Evolutionary conservation across 1,140 invertebrate species (phyloP).

Genomic region (Drosophila guanche): DNA sequence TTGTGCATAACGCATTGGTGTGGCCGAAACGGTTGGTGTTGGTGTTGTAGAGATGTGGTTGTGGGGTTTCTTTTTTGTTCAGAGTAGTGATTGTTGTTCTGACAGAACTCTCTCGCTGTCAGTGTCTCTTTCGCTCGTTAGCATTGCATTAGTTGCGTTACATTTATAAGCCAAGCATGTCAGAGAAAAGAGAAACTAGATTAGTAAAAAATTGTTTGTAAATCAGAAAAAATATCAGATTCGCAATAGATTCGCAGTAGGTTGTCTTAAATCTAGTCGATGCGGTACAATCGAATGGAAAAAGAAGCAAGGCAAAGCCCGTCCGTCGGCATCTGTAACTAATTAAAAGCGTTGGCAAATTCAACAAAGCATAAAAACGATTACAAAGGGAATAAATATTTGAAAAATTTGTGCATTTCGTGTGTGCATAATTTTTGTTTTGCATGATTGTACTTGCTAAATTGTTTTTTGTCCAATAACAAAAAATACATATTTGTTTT

Average conservation of each 20-base stretch:
- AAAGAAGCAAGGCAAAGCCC: not conserved
- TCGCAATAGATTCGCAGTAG: constrained; percentile 20
- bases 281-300: not conserved
- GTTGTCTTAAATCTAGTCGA: constrained; percentile 37
- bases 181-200: constrained; percentile 83
- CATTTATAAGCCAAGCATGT: constrained; percentile 80
- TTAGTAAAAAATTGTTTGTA: constrained; percentile 78
- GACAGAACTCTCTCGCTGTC: constrained; percentile 18
- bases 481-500: not conserved
- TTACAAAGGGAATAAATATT: constrained; percentile 50
- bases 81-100: constrained; percentile 11
- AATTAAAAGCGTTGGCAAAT: constrained; percentile 49
- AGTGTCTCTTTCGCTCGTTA: constrained; percentile 57
- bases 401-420: constrained; percentile 20
- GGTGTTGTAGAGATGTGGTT: constrained; percentile 14
- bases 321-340: constrained; percentile 11
- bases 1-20: constrained; percentile 56
- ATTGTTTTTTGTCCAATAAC: constrained; percentile 24
- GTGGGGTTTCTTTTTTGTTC: too few relatives aligned
- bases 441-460: constrained; percentile 11
- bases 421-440: constrained; percentile 18
- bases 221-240: constrained; percentile 34
- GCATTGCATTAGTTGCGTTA: constrained; percentile 76
- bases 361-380: constrained; percentile 26
- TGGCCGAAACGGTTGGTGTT: constrained; percentile 56